Conservation (phyloP, 2,888 invertebrate genomes). For the Keiferia lycopersicella region DNA sequence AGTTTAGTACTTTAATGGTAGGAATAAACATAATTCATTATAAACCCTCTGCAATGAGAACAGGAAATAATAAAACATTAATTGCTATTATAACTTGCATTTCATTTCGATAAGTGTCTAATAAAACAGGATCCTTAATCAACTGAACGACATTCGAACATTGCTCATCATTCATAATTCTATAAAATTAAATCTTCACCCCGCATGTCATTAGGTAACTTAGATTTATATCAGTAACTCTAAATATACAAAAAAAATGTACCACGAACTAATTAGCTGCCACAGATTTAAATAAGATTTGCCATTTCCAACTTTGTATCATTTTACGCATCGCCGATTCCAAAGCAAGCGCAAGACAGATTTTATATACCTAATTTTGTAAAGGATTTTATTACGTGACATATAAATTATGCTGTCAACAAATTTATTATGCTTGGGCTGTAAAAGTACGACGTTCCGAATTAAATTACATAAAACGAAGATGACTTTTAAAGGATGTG, state of each 20-base stretch:
- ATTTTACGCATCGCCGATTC: constrained; percentile 30
- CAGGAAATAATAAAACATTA: constrained; percentile 3
- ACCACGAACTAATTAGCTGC: constrained; percentile 19
- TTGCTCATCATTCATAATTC: too few relatives aligned
- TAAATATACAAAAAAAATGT: constrained; percentile 7
- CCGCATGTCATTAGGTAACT: neutral
- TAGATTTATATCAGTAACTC: neutral
- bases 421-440: constrained; percentile 34
- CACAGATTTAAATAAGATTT: constrained; percentile 13
- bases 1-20: neutral
- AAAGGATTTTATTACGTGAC: constrained; percentile 37
- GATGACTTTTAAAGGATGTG: constrained; percentile 29
- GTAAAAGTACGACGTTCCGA: constrained; percentile 28
- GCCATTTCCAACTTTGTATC: constrained; percentile 25
- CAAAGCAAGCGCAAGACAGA: constrained; percentile 30
- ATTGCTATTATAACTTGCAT: neutral
- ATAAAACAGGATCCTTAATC: too few relatives aligned
- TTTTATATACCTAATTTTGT: constrained; percentile 41
- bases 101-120: too few relatives aligned
- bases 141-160: too few relatives aligned
- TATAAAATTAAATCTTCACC: too few relatives aligned
- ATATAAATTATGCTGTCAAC: constrained; percentile 39
- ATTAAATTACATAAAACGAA: constrained; percentile 30
- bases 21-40: neutral
- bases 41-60: neutral